A percentile compares a stretch with the other conserved stretches of the same genome.
Evolutionary conservation across 2,888 invertebrate genomes (phyloP).

Genomic region (Gryllus longicercus): DNA sequence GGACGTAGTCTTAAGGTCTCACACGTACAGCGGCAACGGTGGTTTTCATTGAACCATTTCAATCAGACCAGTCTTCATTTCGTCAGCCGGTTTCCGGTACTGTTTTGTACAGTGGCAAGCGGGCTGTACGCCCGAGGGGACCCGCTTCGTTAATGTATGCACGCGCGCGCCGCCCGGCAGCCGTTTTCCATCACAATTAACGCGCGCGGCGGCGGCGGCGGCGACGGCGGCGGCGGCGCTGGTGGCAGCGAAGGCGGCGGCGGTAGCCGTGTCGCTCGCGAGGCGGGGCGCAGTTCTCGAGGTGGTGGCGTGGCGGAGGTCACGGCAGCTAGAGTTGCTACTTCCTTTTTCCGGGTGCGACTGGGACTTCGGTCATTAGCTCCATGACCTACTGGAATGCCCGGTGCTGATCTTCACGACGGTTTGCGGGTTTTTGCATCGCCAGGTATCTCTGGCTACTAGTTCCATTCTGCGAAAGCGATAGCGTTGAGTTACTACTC

Average conservation of each 20-base stretch:
- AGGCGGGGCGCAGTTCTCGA: not conserved
- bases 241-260: not conserved
- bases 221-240: not conserved
- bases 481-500: too few species aligned
- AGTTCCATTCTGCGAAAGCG: too few species aligned
- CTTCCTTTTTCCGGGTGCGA: not conserved
- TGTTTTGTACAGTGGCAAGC: too few species aligned
- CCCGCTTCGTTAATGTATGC: not conserved
- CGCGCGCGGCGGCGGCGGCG: not conserved
- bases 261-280: not conserved
- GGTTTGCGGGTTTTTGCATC: too few species aligned
- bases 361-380: not conserved
- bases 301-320: not conserved
- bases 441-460: too few species aligned
- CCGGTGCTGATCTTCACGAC: too few species aligned
- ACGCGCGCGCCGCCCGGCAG: not conserved
- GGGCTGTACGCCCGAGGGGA: not conserved
- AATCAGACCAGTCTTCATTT: too few species aligned
- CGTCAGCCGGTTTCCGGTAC: too few species aligned
- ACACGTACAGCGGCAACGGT: too few species aligned
- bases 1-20: too few species aligned
- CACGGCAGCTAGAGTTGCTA: not conserved
- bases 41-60: too few species aligned
- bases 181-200: not conserved
- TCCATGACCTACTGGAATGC: too few species aligned